Evolutionary conservation across 2,888 invertebrate species (phyloP), one percentile per base, ranked within the genome.

Genomic region (Anagyrus pseudococci): DNA sequence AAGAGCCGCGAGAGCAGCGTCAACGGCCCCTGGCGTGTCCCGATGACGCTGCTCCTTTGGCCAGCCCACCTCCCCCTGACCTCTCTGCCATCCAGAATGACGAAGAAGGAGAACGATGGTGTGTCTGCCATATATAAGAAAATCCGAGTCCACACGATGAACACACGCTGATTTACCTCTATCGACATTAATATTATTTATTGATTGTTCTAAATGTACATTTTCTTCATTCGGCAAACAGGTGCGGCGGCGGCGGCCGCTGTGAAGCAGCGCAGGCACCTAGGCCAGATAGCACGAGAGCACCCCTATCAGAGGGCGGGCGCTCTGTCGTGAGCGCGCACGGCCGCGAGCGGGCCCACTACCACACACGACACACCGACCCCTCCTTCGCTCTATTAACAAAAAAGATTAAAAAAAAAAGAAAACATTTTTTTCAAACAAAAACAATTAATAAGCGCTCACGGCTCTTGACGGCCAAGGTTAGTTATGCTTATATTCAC

Each of bases 261-360:
- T 85, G 91, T 90, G 81, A 89, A 90, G 84, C 87, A 89, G 83
- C 86, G 90, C 82, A 89, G 93, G 84, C 88, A 89, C 84, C 88
- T 93, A 85, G 89, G 91, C 86, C 90, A 92, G 84, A 88, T 37
- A n/a, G n/a, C 91, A 85, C 88, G 96, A 89, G 95, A 96, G 86
- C 96, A 96, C 90, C 96, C 96, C 85, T 96, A 96, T 89, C 94
- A 94, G 89, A 94, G 96, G 89, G 92, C 94, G 86, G 90, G 90
- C 85, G 84, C 85, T 90, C 92, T 91, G 87, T 89, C 87, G 80
- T 84, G 82, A 82, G 81, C 73, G 76, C 74, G 76, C n/a, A n/a
- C n/a, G n/a, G n/a, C n/a, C n/a, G n/a, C n/a, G n/a, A n/a, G n/a
- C n/a, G n/a, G n/a, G n/a, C n/a, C 75, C 79, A 77, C 73, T 76